A percentile compares a stretch with the other conserved stretches of the same genome.
Conservation (phyloP, 1,140 invertebrate genomes). For the Papilio machaon region DNA sequence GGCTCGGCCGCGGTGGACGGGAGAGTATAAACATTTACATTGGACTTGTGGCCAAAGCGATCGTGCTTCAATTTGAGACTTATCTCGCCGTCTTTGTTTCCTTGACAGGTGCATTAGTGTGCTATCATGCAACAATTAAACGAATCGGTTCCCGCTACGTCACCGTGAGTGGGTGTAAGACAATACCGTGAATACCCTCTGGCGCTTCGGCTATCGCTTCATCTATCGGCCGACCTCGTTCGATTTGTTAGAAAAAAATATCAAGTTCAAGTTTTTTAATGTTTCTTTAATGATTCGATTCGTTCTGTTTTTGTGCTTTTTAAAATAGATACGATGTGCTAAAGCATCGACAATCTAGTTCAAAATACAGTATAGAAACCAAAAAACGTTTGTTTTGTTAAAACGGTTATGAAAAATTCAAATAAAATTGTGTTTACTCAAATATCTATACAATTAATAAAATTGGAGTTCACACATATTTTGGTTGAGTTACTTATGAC, state of each 20-base stretch:
- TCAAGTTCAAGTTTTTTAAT: constrained; percentile 14
- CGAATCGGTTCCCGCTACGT: constrained; percentile 66
- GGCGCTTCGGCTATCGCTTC: constrained; percentile 50
- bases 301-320: not conserved
- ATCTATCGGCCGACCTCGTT: constrained; percentile 46
- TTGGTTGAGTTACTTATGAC: too few species aligned
- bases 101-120: constrained; percentile 80
- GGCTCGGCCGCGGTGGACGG: constrained; percentile 63
- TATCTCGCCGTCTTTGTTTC: constrained; percentile 76
- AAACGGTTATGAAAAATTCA: too few species aligned
- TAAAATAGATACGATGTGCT: not conserved
- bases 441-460: too few species aligned
- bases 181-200: constrained; percentile 46
- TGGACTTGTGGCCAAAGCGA: constrained; percentile 58
- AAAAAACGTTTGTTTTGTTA: not conserved
- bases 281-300: constrained; percentile 13
- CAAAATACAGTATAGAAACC: not conserved
- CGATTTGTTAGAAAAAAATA: constrained; percentile 49
- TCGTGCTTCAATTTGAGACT: constrained; percentile 72
- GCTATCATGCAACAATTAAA: constrained; percentile 80
- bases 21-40: constrained; percentile 80
- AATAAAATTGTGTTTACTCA: too few species aligned
- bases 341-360: not conserved
- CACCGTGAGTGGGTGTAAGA: constrained; percentile 64
- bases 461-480: too few species aligned